phyloP scores from a whole-genome alignment of 2,888 invertebrate genomes.

The Brachynemurus nebulosus region DNA sequence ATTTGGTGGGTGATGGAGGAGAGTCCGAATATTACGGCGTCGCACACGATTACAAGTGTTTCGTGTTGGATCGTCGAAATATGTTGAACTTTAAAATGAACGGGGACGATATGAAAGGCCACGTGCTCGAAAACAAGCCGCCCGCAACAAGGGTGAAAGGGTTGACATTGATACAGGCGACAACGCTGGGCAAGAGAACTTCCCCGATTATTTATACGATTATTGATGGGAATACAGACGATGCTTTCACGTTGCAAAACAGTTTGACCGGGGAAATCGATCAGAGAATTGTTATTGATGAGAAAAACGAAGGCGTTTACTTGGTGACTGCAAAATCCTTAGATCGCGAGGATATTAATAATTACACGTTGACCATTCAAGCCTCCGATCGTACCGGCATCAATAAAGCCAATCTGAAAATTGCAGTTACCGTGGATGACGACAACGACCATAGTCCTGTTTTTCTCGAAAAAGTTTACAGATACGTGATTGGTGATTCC shows the following conservation, averaged over 20 bases:
- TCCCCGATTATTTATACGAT: slow-evolving; percentile 66
- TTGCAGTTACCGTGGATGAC: slow-evolving; percentile 63
- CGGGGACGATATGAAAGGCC: slow-evolving; percentile 46
- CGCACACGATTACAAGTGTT: slow-evolving; percentile 65
- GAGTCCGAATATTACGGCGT: slow-evolving; percentile 66
- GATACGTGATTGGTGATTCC: slow-evolving; percentile 56
- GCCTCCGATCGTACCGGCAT: slow-evolving; percentile 68
- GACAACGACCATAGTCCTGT: slow-evolving; percentile 87
- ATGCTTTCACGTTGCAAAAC: slow-evolving; percentile 58
- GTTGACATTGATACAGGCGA: slow-evolving; percentile 57
- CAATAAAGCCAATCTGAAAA: slow-evolving; percentile 67
- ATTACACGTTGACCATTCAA: slow-evolving; percentile 62
- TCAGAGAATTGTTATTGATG: slow-evolving; percentile 35
- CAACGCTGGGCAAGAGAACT: slow-evolving; percentile 42
- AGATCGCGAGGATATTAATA: slow-evolving; percentile 60
- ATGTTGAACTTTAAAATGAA: slow-evolving; percentile 64
- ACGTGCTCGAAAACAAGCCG: slow-evolving; percentile 63
- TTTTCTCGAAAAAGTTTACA: slow-evolving; percentile 64
- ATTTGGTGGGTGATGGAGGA: slow-evolving; percentile 70
- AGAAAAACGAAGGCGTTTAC: slow-evolving; percentile 48
- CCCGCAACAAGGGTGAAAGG: slow-evolving; percentile 56
- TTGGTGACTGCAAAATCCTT: slow-evolving; percentile 61
- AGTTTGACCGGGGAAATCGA: slow-evolving; percentile 34
- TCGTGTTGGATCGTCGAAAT: slow-evolving; percentile 68
- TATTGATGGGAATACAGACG: slow-evolving; percentile 59